Evolutionary conservation across 2,888 invertebrate genomes (phyloP), one percentile per base, ranked within the genome.

Genomic region (Tinea pellionella): DNA sequence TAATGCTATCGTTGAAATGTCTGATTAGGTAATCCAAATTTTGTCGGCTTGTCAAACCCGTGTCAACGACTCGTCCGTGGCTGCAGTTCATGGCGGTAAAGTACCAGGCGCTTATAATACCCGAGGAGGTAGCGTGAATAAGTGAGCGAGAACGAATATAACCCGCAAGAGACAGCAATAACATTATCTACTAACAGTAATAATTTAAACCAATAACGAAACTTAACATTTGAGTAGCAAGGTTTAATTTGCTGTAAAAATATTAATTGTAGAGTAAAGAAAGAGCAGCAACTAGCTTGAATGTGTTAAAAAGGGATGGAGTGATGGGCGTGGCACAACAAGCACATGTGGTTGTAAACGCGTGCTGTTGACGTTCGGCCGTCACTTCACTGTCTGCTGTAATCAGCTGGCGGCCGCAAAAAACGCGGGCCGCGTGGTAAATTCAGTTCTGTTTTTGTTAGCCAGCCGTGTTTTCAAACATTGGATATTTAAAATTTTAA

Each of bases 11-110:
- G 16, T n/a, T 16, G 15, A 47, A 16, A 15, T 16, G 2, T 47
- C 16, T 47, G 47, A 47, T 47, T 47, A 47, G 47, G 47, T 47
- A 47, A 47, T 47, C 47, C 4, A 47, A 47, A 47, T 47, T 47
- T 47, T 47, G 47, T 47, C 47, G 47, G 47, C 37, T 85, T 75
- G 85, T 83, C 83, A 81, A 78, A 62, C 73, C 71, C 80, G 77
- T 78, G 82, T 84, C 84, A 84, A 76, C 70, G 76, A 71, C 73
- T 81, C 82, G 78, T 81, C 82, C 77, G 72, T 77, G 81, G 81
- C 80, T 85, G 84, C 85, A 85, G 74, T 83, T 74, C 75, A 82
- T 84, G 85, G 87, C 87, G 87, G 86, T 79, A 86, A 87, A 86
- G 67, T 77, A 87, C 86, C 78, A 87, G 86, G 85, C 74, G 71